phyloP scores from a whole-genome alignment of 2,113 vertebrate genomes.

The Chascanopsetta lugubris region DNA sequence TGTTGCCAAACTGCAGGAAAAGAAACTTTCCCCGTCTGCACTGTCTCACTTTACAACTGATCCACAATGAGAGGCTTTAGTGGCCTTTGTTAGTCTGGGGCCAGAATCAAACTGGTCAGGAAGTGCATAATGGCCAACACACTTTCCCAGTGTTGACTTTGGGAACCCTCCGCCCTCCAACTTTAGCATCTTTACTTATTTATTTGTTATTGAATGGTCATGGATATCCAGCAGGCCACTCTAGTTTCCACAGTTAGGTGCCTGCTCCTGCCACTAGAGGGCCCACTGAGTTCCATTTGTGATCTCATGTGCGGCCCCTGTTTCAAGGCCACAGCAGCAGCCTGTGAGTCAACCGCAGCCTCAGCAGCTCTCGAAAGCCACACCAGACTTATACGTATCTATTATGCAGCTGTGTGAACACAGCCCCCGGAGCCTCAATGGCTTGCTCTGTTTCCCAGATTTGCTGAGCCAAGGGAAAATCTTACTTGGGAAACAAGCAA shows the following conservation, averaged over 20 bases:
- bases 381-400: constrained; percentile 56
- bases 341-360: constrained; percentile 29
- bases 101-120: constrained; percentile 45
- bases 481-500: constrained; percentile 37
- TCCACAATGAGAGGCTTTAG: constrained; percentile 45
- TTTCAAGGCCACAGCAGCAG: constrained; percentile 11
- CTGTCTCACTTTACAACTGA: constrained; percentile 51
- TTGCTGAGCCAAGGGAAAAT: constrained; percentile 61
- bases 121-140: constrained; percentile 39
- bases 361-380: constrained; percentile 12
- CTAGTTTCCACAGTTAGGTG: background rate
- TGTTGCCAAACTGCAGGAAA: constrained; percentile 45
- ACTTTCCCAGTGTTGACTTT: constrained; percentile 53
- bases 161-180: background rate
- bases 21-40: constrained; percentile 51
- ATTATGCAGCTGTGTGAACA: constrained; percentile 67
- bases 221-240: background rate
- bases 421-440: constrained; percentile 48
- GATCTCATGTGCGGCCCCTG: constrained; percentile 17
- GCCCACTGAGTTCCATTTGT: constrained; percentile 10
- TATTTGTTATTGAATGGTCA: constrained; percentile 16
- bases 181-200: background rate
- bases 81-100: constrained; percentile 58
- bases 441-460: constrained; percentile 61
- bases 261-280: constrained; percentile 23